phyloP scores from a whole-genome alignment of 2,113 vertebrate species.

The Dunckerocampus dactyliophorus region DNA sequence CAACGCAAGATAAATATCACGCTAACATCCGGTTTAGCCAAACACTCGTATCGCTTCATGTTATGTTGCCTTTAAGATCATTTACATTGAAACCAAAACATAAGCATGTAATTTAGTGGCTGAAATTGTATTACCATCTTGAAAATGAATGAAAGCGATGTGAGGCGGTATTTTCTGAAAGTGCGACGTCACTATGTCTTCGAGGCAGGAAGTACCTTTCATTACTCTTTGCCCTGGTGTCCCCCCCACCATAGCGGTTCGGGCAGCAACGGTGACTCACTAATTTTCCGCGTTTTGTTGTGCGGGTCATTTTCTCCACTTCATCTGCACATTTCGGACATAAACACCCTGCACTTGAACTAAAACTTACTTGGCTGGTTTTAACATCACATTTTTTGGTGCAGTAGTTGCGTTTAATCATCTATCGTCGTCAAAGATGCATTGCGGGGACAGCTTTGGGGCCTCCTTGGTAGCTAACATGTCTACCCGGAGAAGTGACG shows the following conservation, averaged over 20 bases:
- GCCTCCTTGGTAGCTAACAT: too few species aligned
- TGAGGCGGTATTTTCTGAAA: not conserved
- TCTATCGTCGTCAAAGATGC: too few species aligned
- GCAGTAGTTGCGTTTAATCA: too few species aligned
- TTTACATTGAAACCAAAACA: not conserved
- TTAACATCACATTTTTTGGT: too few species aligned
- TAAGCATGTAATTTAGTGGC: not conserved
- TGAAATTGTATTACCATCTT: not conserved
- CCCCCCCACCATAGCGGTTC: not conserved
- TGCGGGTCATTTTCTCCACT: not conserved
- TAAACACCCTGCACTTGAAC: too few species aligned
- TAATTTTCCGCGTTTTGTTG: conserved; percentile 36
- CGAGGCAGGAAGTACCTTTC: not conserved
- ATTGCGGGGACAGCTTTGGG: too few species aligned
- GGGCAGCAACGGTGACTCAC: conserved; percentile 5
- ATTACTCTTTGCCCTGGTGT: conserved; percentile 1
- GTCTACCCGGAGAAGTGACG: conserved; percentile 57
- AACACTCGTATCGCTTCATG: not conserved
- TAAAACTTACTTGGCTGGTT: too few species aligned
- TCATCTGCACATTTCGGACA: too few species aligned
- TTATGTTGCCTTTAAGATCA: not conserved
- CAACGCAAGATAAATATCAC: not conserved
- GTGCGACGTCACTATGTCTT: not conserved
- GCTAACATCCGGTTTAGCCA: conserved; percentile 14
- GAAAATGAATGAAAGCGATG: not conserved